Evolutionary conservation across 1,140 invertebrate genomes (phyloP), one percentile per base, ranked within the genome.

Genomic region (Drosophila kohkoa): DNA sequence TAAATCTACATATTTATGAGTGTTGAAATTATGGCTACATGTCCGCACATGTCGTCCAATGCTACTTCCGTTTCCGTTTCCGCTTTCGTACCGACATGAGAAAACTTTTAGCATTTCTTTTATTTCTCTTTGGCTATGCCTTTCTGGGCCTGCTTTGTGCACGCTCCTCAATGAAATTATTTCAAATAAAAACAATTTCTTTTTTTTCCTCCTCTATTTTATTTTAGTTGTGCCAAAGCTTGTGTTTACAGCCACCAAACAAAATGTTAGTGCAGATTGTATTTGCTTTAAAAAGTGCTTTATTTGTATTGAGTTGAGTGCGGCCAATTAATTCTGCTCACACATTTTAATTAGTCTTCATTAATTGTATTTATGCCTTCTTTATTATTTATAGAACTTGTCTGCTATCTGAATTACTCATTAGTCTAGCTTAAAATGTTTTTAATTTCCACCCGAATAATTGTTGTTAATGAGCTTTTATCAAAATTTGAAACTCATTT

Each of bases 101-200:
- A 87, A 87, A 88, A 87, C 83, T 87, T 87, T 87, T 82, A 88
- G 82, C 76, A 77, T 80, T 87, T 80, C 70, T 77, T 70, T 78
- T 70, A 64, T 75, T 64, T 51, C 15, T 25, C 54, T 48, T 69
- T 73, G 63, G 5, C 15, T 45, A 25, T 16, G 32, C 55, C 20
- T 38, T 20, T 49, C 32, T 64, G 32, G 48, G 41, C 11, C 10
- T 41, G 46, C 59, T 58, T 60, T 70, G 54, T 69, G 67, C 59
- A 62, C 35, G 72, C 52, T 79, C 45, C 51, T 64, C 49, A 75
- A 63, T 73, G 62, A 73, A 82, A 77, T 79, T 79, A 79, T 86
- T 86, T 81, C 55, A 73, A 71, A 79, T 79, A 75, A 77, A 67
- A 72, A 67, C 71, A 62, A 52, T 57, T 57, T 52, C 54, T 70